phyloP scores from a whole-genome alignment of 2,888 invertebrate species.

The Hecatera dysodea region DNA sequence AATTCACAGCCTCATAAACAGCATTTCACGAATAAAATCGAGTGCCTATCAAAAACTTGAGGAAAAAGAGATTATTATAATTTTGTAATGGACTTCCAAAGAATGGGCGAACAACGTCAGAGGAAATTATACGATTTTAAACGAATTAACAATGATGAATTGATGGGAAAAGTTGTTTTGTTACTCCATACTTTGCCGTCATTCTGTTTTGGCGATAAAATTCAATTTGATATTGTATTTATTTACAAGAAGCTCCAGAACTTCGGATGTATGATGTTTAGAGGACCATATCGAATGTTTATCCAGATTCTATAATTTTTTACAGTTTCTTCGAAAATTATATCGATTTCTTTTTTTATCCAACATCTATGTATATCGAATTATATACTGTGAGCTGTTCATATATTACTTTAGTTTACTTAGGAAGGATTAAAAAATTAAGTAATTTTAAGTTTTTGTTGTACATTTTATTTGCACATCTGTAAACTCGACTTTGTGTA shows the following conservation, averaged over 20 bases:
- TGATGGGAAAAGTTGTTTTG: slow-evolving; percentile 30
- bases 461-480: too few relatives aligned
- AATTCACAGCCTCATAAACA: background rate
- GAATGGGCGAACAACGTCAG: slow-evolving; percentile 34
- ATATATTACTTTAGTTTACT: too few relatives aligned
- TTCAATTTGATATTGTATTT: slow-evolving; percentile 4
- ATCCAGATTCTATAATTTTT: too few relatives aligned
- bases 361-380: too few relatives aligned
- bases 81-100: slow-evolving; percentile 51
- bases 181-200: slow-evolving; percentile 17
- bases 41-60: slow-evolving; percentile 26
- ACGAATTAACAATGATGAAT: slow-evolving; percentile 46
- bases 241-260: background rate
- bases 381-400: too few relatives aligned
- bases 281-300: too few relatives aligned
- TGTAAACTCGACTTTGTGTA: too few relatives aligned
- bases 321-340: too few relatives aligned
- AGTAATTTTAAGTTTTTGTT: too few relatives aligned
- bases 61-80: slow-evolving; percentile 36
- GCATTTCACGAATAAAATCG: slow-evolving; percentile 6
- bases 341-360: too few relatives aligned
- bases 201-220: slow-evolving; percentile 6
- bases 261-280: too few relatives aligned
- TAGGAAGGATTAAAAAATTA: too few relatives aligned
- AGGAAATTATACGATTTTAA: slow-evolving; percentile 47